Conservation (phyloP, 2,888 invertebrate species). For the Pristionchus mayeri region DNA sequence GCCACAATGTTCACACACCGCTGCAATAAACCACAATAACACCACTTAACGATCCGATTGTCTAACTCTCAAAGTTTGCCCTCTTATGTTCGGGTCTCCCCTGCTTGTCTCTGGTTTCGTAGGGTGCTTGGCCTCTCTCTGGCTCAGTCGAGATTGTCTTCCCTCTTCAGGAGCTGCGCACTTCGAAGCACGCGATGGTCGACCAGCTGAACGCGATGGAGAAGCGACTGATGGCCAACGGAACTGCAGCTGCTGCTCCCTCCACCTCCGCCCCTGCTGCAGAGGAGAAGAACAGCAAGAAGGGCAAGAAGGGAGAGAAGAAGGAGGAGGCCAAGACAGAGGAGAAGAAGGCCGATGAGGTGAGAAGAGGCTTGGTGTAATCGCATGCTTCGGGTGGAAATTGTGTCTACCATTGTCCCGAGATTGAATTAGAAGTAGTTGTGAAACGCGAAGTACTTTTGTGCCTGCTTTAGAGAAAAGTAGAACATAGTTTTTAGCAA, state of each 20-base stretch:
- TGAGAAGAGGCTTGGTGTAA: neutral
- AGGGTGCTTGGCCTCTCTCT: neutral
- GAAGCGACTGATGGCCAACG: conserved; percentile 60
- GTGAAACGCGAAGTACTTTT: neutral
- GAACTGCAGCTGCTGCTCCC: neutral
- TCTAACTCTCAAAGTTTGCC: neutral
- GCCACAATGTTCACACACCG: too few species aligned
- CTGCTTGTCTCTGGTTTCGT: neutral
- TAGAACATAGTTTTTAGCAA: too few species aligned
- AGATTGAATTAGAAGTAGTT: neutral
- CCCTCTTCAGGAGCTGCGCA: conserved; percentile 45
- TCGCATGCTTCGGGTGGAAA: neutral
- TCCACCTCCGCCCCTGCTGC: conserved; percentile 18
- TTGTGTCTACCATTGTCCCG: too few species aligned
- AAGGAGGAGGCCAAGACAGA: neutral
- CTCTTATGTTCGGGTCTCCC: neutral
- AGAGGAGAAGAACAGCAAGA: conserved; percentile 19
- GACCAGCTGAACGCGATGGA: conserved; percentile 73
- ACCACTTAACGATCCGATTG: neutral
- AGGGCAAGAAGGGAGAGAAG: conserved; percentile 5
- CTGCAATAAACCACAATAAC: neutral
- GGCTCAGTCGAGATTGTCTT: neutral
- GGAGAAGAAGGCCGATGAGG: conserved; percentile 21
- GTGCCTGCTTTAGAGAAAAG: too few species aligned
- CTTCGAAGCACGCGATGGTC: conserved; percentile 60